Evolutionary conservation across 2,113 vertebrate species (phyloP).

Genomic region (Nycticryphes semicollaris): DNA sequence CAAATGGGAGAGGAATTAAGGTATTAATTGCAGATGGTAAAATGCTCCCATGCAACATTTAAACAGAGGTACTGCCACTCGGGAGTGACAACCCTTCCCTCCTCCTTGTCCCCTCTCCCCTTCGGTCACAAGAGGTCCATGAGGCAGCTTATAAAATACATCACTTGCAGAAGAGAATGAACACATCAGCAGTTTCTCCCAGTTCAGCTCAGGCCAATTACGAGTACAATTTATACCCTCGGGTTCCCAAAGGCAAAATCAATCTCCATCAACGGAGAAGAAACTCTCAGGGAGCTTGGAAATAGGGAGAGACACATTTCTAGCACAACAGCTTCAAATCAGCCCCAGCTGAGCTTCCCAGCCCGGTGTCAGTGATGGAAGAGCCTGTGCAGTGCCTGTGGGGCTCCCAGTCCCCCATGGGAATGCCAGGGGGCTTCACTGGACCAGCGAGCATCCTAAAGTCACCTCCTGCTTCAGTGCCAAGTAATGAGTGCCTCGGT

Average conservation of each 20-base stretch:
- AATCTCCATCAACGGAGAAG: conserved; percentile 62
- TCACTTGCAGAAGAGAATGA: conserved; percentile 28
- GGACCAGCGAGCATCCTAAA: neutral
- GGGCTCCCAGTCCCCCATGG: neutral
- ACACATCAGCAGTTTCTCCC: conserved; percentile 71
- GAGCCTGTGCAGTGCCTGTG: neutral
- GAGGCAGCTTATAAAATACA: conserved; percentile 35
- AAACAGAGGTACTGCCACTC: neutral
- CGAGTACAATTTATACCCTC: conserved; percentile 58
- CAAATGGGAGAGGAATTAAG: neutral
- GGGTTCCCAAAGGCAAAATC: conserved; percentile 69
- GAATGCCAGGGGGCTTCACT: neutral
- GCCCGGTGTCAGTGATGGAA: neutral
- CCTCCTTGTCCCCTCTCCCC: neutral
- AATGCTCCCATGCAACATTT: neutral
- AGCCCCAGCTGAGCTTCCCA: neutral
- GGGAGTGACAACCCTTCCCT: neutral
- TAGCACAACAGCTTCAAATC: neutral
- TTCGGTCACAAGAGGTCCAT: neutral
- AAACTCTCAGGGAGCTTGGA: conserved; percentile 41
- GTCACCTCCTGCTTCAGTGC: neutral
- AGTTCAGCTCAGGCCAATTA: conserved; percentile 69
- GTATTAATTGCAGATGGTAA: neutral
- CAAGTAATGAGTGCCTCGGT: neutral
- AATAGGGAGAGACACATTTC: conserved; percentile 21